Evolutionary conservation across 2,113 vertebrate species (phyloP).

Genomic region (Chlamydotis undulata): DNA sequence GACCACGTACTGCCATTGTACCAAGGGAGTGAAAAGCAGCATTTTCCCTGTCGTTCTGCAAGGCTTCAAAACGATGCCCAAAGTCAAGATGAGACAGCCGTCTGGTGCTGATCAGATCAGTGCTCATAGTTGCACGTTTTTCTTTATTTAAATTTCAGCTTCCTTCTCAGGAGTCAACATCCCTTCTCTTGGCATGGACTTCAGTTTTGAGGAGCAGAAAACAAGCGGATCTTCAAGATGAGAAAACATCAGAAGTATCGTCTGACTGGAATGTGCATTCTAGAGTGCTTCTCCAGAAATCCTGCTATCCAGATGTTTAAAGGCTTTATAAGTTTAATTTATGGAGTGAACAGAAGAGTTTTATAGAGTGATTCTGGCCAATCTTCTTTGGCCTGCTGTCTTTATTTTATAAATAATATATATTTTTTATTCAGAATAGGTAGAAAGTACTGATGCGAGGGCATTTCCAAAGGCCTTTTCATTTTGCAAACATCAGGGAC

Average conservation of each 20-base stretch:
- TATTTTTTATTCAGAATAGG: constrained; percentile 48
- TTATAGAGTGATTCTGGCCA: constrained; percentile 44
- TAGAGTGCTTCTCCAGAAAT: constrained; percentile 52
- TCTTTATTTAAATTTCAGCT: constrained; percentile 42
- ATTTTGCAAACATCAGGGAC: constrained; percentile 44
- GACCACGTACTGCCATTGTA: neutral
- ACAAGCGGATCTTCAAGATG: constrained; percentile 55
- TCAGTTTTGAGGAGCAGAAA: constrained; percentile 44
- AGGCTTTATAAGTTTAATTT: constrained; percentile 54
- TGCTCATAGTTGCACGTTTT: neutral
- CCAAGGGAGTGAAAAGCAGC: neutral
- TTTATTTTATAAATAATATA: constrained; percentile 59
- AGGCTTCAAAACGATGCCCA: neutral
- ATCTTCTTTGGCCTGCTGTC: constrained; percentile 36
- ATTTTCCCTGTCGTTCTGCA: neutral
- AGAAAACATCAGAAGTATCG: neutral
- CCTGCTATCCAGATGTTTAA: constrained; percentile 27
- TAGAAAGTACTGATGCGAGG: constrained; percentile 14
- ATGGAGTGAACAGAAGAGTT: constrained; percentile 41
- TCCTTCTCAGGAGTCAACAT: constrained; percentile 62
- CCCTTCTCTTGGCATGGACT: constrained; percentile 47
- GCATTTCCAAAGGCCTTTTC: constrained; percentile 46
- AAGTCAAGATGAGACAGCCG: neutral
- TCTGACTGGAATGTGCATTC: constrained; percentile 40
- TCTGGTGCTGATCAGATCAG: neutral